These are phyloP conservation scores for Trichopria drosophilae DNA, from an alignment of 2,888 invertebrate genomes.

Conservation along the genomic window DNA sequence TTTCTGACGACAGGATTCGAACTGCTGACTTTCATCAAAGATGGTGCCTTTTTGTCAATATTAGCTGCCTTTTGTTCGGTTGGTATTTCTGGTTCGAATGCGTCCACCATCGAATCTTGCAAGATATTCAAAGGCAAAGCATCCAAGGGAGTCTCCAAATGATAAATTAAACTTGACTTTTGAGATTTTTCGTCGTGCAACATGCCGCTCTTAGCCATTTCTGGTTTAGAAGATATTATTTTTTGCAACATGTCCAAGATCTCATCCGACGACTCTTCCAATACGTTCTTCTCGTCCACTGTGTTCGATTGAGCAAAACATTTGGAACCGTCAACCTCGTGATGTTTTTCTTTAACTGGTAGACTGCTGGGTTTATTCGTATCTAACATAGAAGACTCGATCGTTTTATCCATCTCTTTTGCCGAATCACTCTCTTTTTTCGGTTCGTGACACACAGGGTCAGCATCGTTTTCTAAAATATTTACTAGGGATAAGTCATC, in stretches of 20 bases:
- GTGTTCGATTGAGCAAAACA: slow-evolving; percentile 16
- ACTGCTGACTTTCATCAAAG: slow-evolving; percentile 28
- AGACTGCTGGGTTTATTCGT: slow-evolving; percentile 6
- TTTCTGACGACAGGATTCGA: slow-evolving; percentile 23
- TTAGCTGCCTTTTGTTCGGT: slow-evolving; percentile 16
- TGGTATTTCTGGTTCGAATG: slow-evolving; percentile 32
- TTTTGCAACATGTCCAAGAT: slow-evolving; percentile 73
- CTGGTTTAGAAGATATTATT: slow-evolving; percentile 60
- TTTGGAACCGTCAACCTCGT: slow-evolving; percentile 16
- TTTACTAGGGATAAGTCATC: slow-evolving; percentile 56
- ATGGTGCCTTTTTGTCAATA: slow-evolving; percentile 12
- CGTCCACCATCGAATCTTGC: slow-evolving; percentile 42
- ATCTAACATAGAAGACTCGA: slow-evolving; percentile 22
- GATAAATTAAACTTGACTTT: slow-evolving; percentile 52
- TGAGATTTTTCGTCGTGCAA: slow-evolving; percentile 48
- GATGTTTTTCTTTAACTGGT: slow-evolving; percentile 5
- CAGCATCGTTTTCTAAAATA: slow-evolving; percentile 53
- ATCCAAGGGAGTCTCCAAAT: slow-evolving; percentile 52
- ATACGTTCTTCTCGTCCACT: slow-evolving; percentile 40
- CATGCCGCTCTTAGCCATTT: slow-evolving; percentile 52
- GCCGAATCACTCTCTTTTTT: slow-evolving; percentile 26
- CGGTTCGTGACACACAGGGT: slow-evolving; percentile 41
- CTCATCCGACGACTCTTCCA: slow-evolving; percentile 68
- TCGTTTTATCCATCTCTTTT: slow-evolving; percentile 26
- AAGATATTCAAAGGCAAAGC: slow-evolving; percentile 53